Evolutionary conservation across 2,797 vertebrate genomes (phyloP).

Genomic region (Leptoclinus maculatus): DNA sequence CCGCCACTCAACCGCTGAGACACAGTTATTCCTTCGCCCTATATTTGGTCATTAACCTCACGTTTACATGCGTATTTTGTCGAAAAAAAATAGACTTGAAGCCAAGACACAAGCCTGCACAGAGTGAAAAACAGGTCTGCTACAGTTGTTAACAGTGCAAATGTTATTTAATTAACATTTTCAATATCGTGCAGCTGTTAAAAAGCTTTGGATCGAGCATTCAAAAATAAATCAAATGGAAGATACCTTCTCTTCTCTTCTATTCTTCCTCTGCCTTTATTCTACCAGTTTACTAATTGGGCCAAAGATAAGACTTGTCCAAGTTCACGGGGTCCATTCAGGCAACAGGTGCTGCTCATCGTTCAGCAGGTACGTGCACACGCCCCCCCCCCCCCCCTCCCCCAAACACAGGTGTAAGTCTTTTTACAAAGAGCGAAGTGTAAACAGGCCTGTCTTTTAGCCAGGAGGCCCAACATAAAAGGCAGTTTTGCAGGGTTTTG

Average conservation of each 20-base stretch:
- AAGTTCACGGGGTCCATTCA: constrained; percentile 59
- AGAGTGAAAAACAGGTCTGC: no score
- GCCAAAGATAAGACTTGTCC: constrained; percentile 19
- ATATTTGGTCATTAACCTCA: no score
- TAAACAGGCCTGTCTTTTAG: constrained; percentile 69
- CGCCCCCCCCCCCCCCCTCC: constrained; percentile 43
- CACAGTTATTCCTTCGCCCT: no score
- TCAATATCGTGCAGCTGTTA: neutral
- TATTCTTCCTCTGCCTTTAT: neutral
- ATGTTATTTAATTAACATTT: neutral
- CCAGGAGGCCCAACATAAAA: constrained; percentile 77
- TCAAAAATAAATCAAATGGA: neutral
- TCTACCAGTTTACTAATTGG: constrained; percentile 20
- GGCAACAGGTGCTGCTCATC: constrained; percentile 76
- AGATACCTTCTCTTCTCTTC: neutral
- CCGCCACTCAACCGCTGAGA: no score
- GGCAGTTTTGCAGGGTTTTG: constrained; percentile 63
- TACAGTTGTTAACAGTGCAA: no score
- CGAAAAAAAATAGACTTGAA: no score
- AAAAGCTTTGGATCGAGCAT: neutral
- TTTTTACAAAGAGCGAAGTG: constrained; percentile 70
- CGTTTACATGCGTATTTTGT: no score
- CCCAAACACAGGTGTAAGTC: constrained; percentile 74
- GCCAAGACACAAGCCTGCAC: no score
- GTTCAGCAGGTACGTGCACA: constrained; percentile 67